Conservation (phyloP, 2,888 invertebrate species). For the Tetrapedia diversipes region DNA sequence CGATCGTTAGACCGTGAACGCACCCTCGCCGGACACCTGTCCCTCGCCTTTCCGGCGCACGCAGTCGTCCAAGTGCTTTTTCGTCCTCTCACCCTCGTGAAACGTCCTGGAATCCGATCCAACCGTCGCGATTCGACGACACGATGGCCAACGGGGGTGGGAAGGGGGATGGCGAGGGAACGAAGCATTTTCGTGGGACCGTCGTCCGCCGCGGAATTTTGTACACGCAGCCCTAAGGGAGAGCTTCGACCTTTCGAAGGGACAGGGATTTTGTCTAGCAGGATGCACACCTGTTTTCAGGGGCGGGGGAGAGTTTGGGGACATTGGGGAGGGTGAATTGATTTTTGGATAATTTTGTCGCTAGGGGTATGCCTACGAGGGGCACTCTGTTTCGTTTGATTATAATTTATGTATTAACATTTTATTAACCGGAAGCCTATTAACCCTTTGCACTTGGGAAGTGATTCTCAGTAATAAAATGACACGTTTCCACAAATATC, state of each 20-base stretch:
- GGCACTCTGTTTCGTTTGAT: no score
- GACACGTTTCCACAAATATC: no score
- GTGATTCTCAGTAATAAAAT: no score
- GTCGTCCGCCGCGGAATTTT: conserved; percentile 10
- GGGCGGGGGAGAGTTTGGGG: not conserved
- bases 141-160: no score
- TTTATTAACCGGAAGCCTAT: no score
- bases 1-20: conserved; percentile 71
- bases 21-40: conserved; percentile 74
- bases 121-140: conserved; percentile 43
- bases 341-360: not conserved
- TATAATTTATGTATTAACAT: no score
- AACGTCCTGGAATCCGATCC: conserved; percentile 50
- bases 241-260: conserved; percentile 31
- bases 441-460: no score
- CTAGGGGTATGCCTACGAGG: no score
- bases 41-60: conserved; percentile 66
- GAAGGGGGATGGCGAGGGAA: not conserved
- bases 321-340: not conserved
- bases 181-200: conserved; percentile 18
- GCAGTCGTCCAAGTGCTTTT: conserved; percentile 58
- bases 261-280: not conserved
- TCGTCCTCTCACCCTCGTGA: conserved; percentile 38
- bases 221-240: not conserved
- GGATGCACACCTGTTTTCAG: not conserved